These are phyloP conservation scores for Caerostris extrusa DNA, from an alignment of 1,140 invertebrate species.

Conservation along the genomic window DNA sequence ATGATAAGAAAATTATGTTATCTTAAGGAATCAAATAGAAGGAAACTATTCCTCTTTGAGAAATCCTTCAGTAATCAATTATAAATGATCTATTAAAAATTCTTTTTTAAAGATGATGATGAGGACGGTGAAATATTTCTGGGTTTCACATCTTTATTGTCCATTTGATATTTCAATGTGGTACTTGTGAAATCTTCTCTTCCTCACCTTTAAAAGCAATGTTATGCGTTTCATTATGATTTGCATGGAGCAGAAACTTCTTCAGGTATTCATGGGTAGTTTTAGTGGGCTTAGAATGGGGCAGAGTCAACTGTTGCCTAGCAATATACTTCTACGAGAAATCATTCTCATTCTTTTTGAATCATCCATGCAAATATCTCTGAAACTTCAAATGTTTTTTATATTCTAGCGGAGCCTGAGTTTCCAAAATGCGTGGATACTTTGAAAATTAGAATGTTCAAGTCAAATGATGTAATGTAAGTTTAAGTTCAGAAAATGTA, in stretches of 20 bases:
- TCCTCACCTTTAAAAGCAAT: neutral
- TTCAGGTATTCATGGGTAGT: neutral
- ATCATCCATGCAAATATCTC: slow-evolving; percentile 21
- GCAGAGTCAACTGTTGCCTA: neutral
- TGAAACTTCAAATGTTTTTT: neutral
- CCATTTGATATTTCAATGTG: neutral
- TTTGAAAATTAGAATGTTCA: neutral
- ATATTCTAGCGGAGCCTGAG: neutral
- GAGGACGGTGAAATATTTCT: neutral
- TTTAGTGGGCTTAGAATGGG: neutral
- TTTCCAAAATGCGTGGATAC: neutral
- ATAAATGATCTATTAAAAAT: neutral
- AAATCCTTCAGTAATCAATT: neutral
- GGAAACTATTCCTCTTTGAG: neutral
- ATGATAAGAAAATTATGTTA: no score
- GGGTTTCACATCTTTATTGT: neutral
- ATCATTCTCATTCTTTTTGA: slow-evolving; percentile 17
- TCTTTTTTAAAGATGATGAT: neutral
- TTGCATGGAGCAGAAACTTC: neutral
- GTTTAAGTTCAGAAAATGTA: no score
- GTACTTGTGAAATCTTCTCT: neutral
- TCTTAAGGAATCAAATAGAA: no score
- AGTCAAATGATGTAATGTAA: no score
- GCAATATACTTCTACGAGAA: neutral
- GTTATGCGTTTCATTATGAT: neutral